These are phyloP conservation scores for Tricholaema leucomelas DNA, from an alignment of 2,113 vertebrate genomes.

Conservation along the genomic window DNA sequence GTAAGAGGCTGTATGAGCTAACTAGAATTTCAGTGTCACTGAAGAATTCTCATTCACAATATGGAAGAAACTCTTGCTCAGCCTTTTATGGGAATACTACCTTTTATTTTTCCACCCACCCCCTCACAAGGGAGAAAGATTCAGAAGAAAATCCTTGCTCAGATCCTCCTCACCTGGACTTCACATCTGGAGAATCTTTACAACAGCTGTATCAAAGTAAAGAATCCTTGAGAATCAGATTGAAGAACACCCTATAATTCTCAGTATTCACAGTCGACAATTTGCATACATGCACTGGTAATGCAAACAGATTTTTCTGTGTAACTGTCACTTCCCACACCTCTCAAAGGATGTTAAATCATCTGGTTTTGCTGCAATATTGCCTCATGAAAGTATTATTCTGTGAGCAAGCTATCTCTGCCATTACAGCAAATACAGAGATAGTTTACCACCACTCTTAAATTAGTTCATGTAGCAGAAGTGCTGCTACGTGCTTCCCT, in stretches of 20 bases:
- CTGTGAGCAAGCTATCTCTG: not conserved
- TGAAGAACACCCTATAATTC: not conserved
- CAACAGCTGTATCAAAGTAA: not conserved
- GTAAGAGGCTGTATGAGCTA: not conserved
- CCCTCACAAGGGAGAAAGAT: not conserved
- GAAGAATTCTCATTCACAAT: not conserved
- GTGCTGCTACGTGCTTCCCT: not conserved
- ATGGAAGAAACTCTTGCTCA: not conserved
- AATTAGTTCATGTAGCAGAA: not conserved
- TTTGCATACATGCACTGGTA: not conserved
- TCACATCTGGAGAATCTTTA: not conserved
- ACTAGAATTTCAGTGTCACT: not conserved
- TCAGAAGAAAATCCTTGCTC: not conserved
- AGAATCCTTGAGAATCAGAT: not conserved
- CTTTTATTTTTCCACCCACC: not conserved
- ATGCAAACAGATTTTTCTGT: not conserved
- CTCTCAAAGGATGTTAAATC: not conserved
- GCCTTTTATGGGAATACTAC: not conserved
- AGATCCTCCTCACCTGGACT: not conserved
- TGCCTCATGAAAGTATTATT: not conserved
- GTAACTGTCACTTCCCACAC: not conserved
- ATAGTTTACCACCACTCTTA: not conserved
- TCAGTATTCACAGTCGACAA: not conserved
- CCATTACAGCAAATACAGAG: not conserved
- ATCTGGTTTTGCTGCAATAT: not conserved